These are phyloP conservation scores for Actenoides hombroni DNA, from an alignment of 2,113 vertebrate genomes.

Conservation along the genomic window DNA sequence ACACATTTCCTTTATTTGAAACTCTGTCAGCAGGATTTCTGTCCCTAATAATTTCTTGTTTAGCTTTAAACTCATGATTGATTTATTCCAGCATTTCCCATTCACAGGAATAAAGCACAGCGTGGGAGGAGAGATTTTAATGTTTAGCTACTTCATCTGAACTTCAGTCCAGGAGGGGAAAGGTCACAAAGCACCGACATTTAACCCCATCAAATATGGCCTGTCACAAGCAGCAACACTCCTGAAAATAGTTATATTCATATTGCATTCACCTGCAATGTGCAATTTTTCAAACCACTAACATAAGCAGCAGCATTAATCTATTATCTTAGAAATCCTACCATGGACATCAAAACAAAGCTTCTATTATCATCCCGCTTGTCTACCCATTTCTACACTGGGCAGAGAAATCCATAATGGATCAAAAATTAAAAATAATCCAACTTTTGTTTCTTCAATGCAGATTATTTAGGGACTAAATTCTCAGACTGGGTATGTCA, in stretches of 20 bases:
- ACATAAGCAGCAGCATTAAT: neutral
- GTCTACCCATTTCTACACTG: fast-evolving
- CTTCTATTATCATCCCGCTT: neutral
- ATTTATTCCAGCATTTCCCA: neutral
- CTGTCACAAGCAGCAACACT: neutral
- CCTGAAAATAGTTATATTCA: neutral
- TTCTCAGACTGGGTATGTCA: neutral
- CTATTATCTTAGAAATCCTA: neutral
- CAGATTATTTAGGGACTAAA: neutral
- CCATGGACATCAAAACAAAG: neutral
- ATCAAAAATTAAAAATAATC: neutral
- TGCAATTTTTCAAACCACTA: neutral
- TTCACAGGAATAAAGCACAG: neutral
- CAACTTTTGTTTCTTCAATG: neutral
- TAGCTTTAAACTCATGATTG: neutral
- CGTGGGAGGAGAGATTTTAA: neutral
- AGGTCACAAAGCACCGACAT: neutral
- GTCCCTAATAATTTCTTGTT: conserved; percentile 5
- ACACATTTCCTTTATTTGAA: conserved; percentile 27
- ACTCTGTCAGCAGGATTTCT: conserved; percentile 33
- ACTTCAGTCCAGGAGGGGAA: neutral
- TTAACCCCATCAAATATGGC: neutral
- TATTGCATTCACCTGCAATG: neutral
- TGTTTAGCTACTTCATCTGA: neutral
- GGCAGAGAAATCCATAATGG: neutral